These are phyloP conservation scores for Falco berigora DNA, from an alignment of 2,797 vertebrate species.

Conservation along the genomic window DNA sequence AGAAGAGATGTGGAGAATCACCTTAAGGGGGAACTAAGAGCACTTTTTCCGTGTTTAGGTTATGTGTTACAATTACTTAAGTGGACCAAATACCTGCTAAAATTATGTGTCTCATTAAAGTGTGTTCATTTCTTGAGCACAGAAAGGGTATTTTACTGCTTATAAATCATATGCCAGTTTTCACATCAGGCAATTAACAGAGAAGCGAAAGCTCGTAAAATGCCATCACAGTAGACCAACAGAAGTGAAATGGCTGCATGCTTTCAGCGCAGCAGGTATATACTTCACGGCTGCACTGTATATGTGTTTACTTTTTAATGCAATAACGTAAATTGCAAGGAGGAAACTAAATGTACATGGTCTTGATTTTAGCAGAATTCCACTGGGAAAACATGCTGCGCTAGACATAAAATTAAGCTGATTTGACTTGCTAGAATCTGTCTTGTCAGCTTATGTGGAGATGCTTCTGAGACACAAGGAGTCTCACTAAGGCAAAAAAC, in stretches of 20 bases:
- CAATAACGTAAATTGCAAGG: neutral
- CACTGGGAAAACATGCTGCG: neutral
- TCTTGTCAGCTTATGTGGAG: neutral
- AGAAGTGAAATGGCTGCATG: neutral
- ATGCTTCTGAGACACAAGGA: neutral
- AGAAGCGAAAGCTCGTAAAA: neutral
- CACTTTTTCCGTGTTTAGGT: neutral
- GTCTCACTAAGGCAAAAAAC: neutral
- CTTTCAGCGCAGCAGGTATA: neutral
- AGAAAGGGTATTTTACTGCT: neutral
- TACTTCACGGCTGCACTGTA: neutral
- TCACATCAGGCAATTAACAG: neutral
- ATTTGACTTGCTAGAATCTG: neutral
- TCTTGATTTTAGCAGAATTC: conserved; percentile 15
- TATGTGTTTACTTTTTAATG: neutral
- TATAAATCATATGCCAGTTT: neutral
- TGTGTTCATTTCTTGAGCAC: neutral
- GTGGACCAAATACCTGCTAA: neutral
- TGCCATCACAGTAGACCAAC: neutral
- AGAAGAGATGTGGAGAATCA: neutral
- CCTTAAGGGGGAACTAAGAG: neutral
- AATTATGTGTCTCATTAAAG: neutral
- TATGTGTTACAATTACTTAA: neutral
- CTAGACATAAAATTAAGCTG: neutral
- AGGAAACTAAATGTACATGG: neutral